These are phyloP conservation scores for Campopleginae sp. DNA, from an alignment of 2,888 invertebrate species.

Conservation along the genomic window DNA sequence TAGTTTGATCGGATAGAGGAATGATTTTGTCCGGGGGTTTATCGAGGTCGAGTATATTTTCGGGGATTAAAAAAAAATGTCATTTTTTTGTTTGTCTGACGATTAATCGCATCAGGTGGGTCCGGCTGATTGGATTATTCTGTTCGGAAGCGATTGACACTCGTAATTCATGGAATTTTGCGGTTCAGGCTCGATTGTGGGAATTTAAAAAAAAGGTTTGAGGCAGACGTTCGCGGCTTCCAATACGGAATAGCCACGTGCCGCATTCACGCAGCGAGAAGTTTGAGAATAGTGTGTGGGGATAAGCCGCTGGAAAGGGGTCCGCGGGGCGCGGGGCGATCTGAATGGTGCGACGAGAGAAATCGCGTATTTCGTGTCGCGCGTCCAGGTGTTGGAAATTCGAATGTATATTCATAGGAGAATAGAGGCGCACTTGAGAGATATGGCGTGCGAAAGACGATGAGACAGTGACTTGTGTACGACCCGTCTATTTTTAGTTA, in stretches of 20 bases:
- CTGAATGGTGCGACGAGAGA: conserved; percentile 49
- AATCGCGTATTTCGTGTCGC: conserved; percentile 44
- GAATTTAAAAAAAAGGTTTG: not conserved
- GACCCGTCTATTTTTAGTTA: conserved; percentile 77
- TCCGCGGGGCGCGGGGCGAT: not conserved
- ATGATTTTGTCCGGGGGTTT: not conserved
- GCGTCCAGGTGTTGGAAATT: conserved; percentile 53
- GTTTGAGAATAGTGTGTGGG: conserved; percentile 10
- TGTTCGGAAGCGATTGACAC: not conserved
- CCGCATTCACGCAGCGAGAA: not conserved
- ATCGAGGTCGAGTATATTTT: not conserved
- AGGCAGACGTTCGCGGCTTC: not conserved
- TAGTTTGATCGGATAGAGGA: not conserved
- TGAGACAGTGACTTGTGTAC: conserved; percentile 75
- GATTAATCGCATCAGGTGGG: too few species aligned
- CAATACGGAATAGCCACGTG: not conserved
- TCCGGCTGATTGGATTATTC: not conserved
- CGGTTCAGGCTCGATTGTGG: not conserved
- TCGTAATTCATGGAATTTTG: not conserved
- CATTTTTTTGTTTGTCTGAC: not conserved
- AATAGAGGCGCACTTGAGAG: conserved; percentile 51
- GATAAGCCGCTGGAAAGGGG: not conserved
- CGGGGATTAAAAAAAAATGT: not conserved
- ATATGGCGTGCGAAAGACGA: conserved; percentile 73
- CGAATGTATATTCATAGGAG: conserved; percentile 32